Percentiles rank a stretch among this genome's conserved stretches.
These are phyloP conservation scores for Lemur catta DNA, from an alignment of 2,797 vertebrate genomes.

Conservation along the genomic window DNA sequence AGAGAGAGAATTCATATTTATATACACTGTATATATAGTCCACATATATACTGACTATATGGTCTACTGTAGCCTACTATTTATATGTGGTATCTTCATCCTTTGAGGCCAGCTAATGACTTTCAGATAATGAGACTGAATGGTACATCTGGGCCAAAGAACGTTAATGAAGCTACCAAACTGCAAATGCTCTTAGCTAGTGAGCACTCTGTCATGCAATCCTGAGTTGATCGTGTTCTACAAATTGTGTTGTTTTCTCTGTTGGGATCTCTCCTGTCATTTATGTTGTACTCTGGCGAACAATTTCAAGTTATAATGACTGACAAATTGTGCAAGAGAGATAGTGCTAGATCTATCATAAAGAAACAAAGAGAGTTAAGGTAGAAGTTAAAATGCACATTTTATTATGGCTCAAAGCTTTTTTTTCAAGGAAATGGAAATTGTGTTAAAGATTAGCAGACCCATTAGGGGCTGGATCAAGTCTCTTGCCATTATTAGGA, in stretches of 20 bases:
- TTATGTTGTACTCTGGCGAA: neutral
- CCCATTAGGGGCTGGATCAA: neutral
- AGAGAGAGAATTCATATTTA: neutral
- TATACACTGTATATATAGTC: neutral
- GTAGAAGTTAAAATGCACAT: neutral
- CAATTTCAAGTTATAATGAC: neutral
- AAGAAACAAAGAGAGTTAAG: neutral
- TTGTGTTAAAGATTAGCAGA: neutral
- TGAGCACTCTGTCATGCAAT: neutral
- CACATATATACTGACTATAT: neutral
- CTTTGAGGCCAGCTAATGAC: neutral
- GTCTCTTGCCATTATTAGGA: neutral
- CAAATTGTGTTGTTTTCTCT: neutral
- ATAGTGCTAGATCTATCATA: neutral
- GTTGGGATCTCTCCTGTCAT: neutral
- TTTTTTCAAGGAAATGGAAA: neutral
- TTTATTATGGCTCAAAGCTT: neutral
- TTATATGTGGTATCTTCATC: neutral
- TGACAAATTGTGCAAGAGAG: neutral
- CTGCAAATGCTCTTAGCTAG: neutral
- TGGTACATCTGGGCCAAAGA: neutral
- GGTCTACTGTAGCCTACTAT: neutral
- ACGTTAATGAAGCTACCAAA: neutral
- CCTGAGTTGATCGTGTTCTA: neutral
- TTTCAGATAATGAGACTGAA: neutral